Evolutionary conservation across 2,113 vertebrate species (phyloP).

Genomic region (Catharus minimus): DNA sequence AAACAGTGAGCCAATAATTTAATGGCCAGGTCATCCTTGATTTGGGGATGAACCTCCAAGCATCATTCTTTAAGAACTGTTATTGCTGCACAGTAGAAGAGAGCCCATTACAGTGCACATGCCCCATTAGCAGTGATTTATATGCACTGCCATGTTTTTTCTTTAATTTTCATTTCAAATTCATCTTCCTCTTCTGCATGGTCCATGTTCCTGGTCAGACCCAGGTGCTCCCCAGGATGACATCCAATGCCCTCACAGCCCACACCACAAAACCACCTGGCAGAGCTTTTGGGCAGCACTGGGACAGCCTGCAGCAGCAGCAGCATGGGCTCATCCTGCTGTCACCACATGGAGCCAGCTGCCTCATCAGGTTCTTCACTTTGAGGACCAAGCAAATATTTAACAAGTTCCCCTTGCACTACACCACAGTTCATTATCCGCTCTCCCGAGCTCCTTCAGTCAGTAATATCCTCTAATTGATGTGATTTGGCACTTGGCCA

Average conservation of each 20-base stretch:
- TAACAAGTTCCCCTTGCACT: slow-evolving; percentile 35
- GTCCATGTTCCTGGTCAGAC: neutral
- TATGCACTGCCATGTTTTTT: neutral
- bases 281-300: neutral
- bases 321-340: neutral
- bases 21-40: neutral
- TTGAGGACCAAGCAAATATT: slow-evolving; percentile 50
- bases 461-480: slow-evolving; percentile 53
- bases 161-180: neutral
- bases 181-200: neutral
- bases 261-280: neutral
- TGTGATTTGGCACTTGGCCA: slow-evolving; percentile 50
- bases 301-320: neutral
- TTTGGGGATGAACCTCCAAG: neutral
- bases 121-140: slow-evolving; percentile 6
- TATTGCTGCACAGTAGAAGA: neutral
- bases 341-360: neutral
- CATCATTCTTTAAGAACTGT: neutral
- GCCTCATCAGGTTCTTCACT: slow-evolving; percentile 5
- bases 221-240: neutral
- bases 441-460: slow-evolving; percentile 45
- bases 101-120: neutral
- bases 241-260: neutral
- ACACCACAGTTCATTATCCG: slow-evolving; percentile 43
- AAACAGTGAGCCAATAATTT: neutral